A percentile compares a stretch with the other conserved stretches of the same genome.
Conservation (phyloP, 2,888 invertebrate species). For the Drosophila niveifrons region DNA sequence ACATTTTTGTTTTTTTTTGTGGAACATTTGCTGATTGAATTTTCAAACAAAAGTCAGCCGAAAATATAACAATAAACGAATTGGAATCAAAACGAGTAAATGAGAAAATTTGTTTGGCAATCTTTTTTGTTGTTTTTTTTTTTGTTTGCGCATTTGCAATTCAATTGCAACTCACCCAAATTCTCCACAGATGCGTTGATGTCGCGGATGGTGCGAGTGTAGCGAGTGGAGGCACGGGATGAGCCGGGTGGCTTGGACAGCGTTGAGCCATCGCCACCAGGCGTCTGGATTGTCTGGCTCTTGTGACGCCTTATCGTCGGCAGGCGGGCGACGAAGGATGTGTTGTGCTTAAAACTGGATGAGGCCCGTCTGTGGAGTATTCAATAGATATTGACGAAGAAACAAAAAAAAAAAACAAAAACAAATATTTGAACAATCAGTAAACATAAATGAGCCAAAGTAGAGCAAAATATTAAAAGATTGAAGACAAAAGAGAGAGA, state of each 20-base stretch:
- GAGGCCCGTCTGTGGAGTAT: constrained; percentile 88
- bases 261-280: constrained; percentile 84
- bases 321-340: constrained; percentile 95
- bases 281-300: constrained; percentile 91
- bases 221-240: constrained; percentile 85
- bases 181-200: constrained; percentile 91
- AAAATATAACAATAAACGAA: constrained; percentile 10
- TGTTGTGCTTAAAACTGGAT: constrained; percentile 96
- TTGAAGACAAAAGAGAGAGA: constrained; percentile 3
- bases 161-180: constrained; percentile 87
- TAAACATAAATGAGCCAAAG: constrained; percentile 5
- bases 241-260: constrained; percentile 79
- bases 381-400: constrained; percentile 10
- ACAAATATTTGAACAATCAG: constrained; percentile 34
- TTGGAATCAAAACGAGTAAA: neutral
- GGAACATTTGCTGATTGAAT: constrained; percentile 51
- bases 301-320: constrained; percentile 94
- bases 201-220: constrained; percentile 89
- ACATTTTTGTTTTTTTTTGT: constrained; percentile 26
- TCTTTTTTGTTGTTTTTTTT: no score
- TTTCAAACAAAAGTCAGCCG: constrained; percentile 42
- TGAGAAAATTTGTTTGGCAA: no score
- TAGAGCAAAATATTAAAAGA: neutral
- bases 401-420: neutral
- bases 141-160: neutral